Evolutionary conservation across 2,113 vertebrate species (phyloP), one percentile per base, ranked within the genome.

Genomic region (Muntiacus muntjak): DNA sequence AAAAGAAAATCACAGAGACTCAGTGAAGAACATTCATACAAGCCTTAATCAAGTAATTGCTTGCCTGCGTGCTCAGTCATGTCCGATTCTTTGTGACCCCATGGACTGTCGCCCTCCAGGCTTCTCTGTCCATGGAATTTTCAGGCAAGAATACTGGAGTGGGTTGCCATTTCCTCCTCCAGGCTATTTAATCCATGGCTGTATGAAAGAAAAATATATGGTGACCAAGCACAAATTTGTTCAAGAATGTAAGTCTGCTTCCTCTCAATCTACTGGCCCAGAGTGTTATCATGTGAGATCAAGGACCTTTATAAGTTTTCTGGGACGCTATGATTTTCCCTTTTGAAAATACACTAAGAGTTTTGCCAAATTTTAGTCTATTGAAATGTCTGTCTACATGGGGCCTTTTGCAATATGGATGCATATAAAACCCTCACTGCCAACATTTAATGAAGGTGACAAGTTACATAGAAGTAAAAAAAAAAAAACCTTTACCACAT

Each of bases 331-430:
- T 71, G 50, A 64, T 79, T 88, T 64, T 21, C 71, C 54, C 33
- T 16, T 76, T 94, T 96, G 86, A 71, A 95, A 96, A 78, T 94
- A 67, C 16, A 74, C 50, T 55, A 43, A 76, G 60, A 50, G 19
- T 36, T 86, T 92, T 89, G 89, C 57, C 71, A 93, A 84, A 91
- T 21, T 2, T 81, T 84, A 91, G 91, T 84, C 55, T 96, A 96
- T 60, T 96, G 87, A 64, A 94, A 93, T 84, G 83, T 92, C 83
- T 93, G 16, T 92, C 97, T 74, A 74, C 28, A 45, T 30, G 30
- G 33, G 93, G 45, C 7, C 7, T 95, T 54, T 95, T 91, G 93
- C 94, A 96, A 91, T 87, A 74, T 13, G 89, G 33, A 84, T 57
- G n/a, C 36, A 74, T 81, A 43, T 93, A 86, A 74, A 74, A n/a